Evolutionary conservation across 1,140 invertebrate species (phyloP), one percentile per base, ranked within the genome.

Genomic region (Drosophila baimaii): DNA sequence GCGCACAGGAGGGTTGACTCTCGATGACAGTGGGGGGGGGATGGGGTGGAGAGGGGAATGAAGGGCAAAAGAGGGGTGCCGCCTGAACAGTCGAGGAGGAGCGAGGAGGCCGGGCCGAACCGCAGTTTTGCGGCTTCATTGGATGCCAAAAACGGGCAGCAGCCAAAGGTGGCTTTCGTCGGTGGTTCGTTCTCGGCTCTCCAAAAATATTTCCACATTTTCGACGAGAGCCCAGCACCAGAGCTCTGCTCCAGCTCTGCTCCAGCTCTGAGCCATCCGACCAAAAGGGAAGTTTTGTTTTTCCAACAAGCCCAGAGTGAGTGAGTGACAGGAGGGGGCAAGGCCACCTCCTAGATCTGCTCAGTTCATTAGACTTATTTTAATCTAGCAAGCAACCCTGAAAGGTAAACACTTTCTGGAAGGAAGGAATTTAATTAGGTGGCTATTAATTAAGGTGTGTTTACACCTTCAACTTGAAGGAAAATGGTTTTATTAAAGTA

Each of bases 121-220:
- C 84, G 81, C 83, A 88, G 76, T 89, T 88, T 89, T 89, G 83
- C 72, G 83, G 83, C 83, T 89, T 88, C 80, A 86, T 88, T 86
- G 84, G 83, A 86, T 82, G 82, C 83, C 79, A 88, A 79, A 82
- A 27, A 27, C n/a, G n/a, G 66, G 46, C 47, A 19, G 39, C 46
- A 47, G 54, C 31, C 71, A 43, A 54, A 27, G 65, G 69, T 27
- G 31, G 39, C 46, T 17, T 21, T 51, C 54, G 55, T 43, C 52
- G 37, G 13, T 31, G 29, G 54, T 33, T 27, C 49, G 46, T 56
- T 70, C 55, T 69, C 51, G 47, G 68, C 33, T 69, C 65, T 66
- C 61, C 9, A 69, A 65, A 65, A 49, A 65, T 44, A 43, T 66
- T 66, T 25, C 4, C 43, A 64, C 12, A 51, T 25, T 31, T 65